Evolutionary conservation across 2,113 vertebrate species (phyloP), one percentile per base, ranked within the genome.

Genomic region (Sebastes fasciatus): DNA sequence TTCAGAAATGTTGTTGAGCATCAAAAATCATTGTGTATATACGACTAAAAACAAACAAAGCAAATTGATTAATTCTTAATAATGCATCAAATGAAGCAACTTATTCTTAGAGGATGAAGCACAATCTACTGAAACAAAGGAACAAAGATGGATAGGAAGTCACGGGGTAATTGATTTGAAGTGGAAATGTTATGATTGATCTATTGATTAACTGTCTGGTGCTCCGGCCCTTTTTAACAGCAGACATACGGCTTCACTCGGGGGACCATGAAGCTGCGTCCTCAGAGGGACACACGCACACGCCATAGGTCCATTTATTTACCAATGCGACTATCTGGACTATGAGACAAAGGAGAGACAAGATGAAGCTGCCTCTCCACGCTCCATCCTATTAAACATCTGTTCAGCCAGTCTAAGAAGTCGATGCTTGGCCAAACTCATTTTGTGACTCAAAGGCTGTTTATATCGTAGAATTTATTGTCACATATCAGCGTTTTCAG

Each of bases 171-270:
- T 93, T 94, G 93, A 95, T 95, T 94, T 85, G 86, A 89, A 88
- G 91, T 92, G 90, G 94, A 95, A 93, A 94, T 94, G 94, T 92
- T 94, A 90, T 94, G 94, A 96, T 95, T 95, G 94, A 95, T 95
- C 90, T 91, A 95, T 95, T 95, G 93, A 95, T 92, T 92, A 85
- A 58, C 87, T 93, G 89, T 88, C 91, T 72, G 45, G 74, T 69
- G 83, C 60, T 77, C 58, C 74, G 74, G 80, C 77, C 82, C 88
- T 82, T 88, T 88, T 94, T 86, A 95, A 93, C 80, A 91, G 76
- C 86, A 88, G 92, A 93, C 90, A 91, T 84, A 88, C 82, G 58
- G 73, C 84, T 74, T 83, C 79, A 81, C 92, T 91, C 89, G 64
- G 76, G 92, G 88, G 91, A 90, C 82, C 40, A 4, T 42, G 51